These are phyloP conservation scores for Nephotettix cincticeps DNA, from an alignment of 1,140 invertebrate genomes.

Conservation along the genomic window DNA sequence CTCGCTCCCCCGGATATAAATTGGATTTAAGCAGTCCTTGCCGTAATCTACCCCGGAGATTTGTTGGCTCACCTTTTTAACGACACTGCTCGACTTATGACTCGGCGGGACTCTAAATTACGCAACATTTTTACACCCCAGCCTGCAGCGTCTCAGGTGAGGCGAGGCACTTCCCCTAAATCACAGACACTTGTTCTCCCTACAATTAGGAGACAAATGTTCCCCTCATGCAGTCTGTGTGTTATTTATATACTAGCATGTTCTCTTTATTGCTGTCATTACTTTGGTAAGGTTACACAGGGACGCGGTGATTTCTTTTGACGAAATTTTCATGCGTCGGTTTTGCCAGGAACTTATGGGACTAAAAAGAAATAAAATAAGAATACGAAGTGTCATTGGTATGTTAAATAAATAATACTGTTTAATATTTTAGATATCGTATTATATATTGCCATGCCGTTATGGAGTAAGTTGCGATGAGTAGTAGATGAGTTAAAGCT, in stretches of 20 bases:
- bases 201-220: conserved; percentile 16
- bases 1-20: conserved; percentile 14
- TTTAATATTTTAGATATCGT: too few species aligned
- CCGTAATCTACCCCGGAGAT: conserved; percentile 12
- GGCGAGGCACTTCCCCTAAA: neutral
- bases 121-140: conserved; percentile 14
- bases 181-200: neutral
- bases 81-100: conserved; percentile 25
- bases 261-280: conserved; percentile 3
- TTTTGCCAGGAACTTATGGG: too few species aligned
- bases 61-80: conserved; percentile 24
- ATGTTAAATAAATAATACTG: too few species aligned
- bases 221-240: neutral
- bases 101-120: conserved; percentile 6
- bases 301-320: too few species aligned
- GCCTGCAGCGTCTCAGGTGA: neutral
- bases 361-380: too few species aligned
- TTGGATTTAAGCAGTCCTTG: conserved; percentile 23
- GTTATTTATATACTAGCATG: conserved; percentile 15
- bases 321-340: too few species aligned
- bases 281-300: too few species aligned
- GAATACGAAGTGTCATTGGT: too few species aligned
- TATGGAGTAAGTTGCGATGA: too few species aligned
- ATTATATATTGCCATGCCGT: too few species aligned
- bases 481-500: too few species aligned